These are phyloP conservation scores for Melanerpes formicivorus DNA, from an alignment of 2,113 vertebrate genomes.

Conservation along the genomic window DNA sequence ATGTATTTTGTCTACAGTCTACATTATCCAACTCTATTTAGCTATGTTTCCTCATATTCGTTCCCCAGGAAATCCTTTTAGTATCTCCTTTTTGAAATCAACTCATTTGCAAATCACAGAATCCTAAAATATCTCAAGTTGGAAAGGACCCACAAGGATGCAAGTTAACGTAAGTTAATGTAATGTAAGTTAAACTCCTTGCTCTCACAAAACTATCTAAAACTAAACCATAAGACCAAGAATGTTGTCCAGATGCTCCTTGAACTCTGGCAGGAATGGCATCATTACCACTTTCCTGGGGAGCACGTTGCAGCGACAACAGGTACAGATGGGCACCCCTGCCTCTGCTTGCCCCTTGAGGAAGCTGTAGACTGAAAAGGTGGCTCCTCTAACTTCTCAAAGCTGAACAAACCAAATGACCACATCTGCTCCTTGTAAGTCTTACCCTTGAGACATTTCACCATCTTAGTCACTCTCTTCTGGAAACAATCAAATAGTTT, in stretches of 20 bases:
- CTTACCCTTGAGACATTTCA: neutral
- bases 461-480: too few relatives aligned
- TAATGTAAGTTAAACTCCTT: neutral
- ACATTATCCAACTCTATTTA: neutral
- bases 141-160: neutral
- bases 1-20: too few relatives aligned
- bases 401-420: neutral
- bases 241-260: fast-evolving
- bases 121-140: neutral
- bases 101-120: neutral
- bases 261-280: neutral
- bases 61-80: neutral
- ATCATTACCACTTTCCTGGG: too few relatives aligned
- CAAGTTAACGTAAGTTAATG: too few relatives aligned
- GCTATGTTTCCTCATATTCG: neutral
- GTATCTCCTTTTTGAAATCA: neutral
- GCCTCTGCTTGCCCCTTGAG: too few relatives aligned
- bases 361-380: too few relatives aligned
- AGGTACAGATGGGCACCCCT: too few relatives aligned
- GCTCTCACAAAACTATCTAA: neutral
- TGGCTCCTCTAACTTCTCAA: neutral
- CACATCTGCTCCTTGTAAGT: neutral
- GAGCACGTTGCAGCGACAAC: too few relatives aligned
- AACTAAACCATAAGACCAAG: neutral
- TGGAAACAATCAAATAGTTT: too few relatives aligned